Base-by-base conservation (phyloP, 2,888 invertebrate genomes). In the Micropterix aruncella region DNA sequence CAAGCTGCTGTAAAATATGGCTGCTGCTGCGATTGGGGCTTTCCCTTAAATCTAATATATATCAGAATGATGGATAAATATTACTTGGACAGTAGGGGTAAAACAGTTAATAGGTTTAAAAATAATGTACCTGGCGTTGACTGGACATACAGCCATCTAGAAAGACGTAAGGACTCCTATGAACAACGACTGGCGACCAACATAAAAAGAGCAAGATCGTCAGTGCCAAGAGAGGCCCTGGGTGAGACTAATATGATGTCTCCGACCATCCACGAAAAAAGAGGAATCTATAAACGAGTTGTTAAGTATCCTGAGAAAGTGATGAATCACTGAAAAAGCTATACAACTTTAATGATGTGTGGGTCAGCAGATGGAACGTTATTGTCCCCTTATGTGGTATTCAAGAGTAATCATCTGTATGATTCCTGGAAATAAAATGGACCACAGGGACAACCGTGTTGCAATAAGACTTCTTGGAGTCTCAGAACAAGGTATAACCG, bases 181-280 rank as follows among this genome's bases (percentile, higher is more conserved):
- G 42, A 43, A 46, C 46, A 48, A 41, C 41, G 50, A 47, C 18
- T 50, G 37, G 45, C 44, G 15, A 18, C 40, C 19, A 49, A 50
- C 40, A 50, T 49, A 41, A 50, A 49, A 44, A 44, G 44, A 42
- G 39, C 46, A n/a, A 41, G 45, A 36, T 47, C 51, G 17, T 19
- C 41, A 16, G 41, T 48, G 12, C 42, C 44, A 14, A 42, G 42
- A 41, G 45, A 43, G 37, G 40, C 45, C 17, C 19, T 50, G 18
- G 38, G 9, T 16, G 42, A 16, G 58, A 61, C 38, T 14, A 37
- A 9, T 37, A 4, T 3, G 16, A 37, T 46, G 56, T 61, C 4
- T 43, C 52, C 12, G 59, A 60, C 43, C 55, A 62, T 41, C 56
- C 57, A 19, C 58, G 56, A 52, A 52, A 48, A 55, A 51, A 40